Evolutionary conservation across 2,797 vertebrate species (phyloP).

Genomic region (Channallabes apus): DNA sequence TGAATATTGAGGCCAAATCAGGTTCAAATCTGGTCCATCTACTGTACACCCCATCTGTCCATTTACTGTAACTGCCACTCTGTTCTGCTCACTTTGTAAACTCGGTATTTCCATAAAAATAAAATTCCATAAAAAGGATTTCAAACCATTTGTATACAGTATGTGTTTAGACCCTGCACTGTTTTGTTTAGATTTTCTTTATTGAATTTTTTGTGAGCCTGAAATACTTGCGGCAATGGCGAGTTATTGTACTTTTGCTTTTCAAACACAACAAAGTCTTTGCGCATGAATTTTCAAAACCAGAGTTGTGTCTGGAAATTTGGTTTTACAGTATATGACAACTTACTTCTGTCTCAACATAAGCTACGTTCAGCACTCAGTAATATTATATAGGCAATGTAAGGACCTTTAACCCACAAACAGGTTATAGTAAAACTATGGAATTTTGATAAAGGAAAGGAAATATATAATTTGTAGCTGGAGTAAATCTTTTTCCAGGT

Average conservation of each 20-base stretch:
- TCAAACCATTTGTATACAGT: not conserved
- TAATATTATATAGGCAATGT: not conserved
- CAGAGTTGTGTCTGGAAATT: not conserved
- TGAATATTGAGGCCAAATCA: not conserved
- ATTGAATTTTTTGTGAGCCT: not conserved
- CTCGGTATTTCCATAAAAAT: not conserved
- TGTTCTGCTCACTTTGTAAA: not conserved
- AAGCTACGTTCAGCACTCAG: not conserved
- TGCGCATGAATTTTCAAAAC: not conserved
- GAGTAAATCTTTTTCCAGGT: too few relatives aligned
- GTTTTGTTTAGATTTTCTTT: not conserved
- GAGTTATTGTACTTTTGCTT: not conserved
- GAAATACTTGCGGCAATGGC: not conserved
- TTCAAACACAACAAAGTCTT: not conserved
- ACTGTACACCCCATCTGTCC: not conserved
- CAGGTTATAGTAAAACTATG: too few relatives aligned
- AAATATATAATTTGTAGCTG: too few relatives aligned
- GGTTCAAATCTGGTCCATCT: not conserved
- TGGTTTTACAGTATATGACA: not conserved
- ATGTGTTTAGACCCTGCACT: not conserved
- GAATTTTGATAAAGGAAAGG: too few relatives aligned
- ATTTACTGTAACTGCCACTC: not conserved
- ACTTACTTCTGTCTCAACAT: not conserved
- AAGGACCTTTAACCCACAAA: not conserved
- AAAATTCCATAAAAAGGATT: not conserved